Percentiles rank a stretch among this genome's conserved stretches.
Evolutionary conservation across 2,113 vertebrate species (phyloP).

Genomic region (Apus apus): DNA sequence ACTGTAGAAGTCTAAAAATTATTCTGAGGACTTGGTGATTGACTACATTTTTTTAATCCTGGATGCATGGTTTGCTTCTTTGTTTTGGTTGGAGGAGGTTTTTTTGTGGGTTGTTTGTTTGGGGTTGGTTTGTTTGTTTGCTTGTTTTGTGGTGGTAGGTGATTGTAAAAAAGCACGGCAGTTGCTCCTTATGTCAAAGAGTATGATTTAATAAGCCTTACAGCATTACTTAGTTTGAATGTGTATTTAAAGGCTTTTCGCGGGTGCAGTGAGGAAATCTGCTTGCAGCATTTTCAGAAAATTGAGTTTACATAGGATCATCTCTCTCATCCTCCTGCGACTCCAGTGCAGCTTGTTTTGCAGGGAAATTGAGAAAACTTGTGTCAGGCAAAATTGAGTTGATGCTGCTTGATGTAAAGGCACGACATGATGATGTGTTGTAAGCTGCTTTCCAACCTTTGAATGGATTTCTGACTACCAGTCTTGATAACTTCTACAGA

Average conservation of each 20-base stretch:
- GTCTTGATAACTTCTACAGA: not conserved
- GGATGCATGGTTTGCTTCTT: not conserved
- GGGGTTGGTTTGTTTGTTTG: not conserved
- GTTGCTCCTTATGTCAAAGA: not conserved
- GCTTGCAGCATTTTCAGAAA: constrained; percentile 16
- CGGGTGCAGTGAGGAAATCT: not conserved
- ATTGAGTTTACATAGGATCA: constrained; percentile 5
- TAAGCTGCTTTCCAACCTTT: not conserved
- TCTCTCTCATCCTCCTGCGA: not conserved
- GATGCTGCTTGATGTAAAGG: not conserved
- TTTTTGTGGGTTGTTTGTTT: not conserved
- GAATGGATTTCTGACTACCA: not conserved
- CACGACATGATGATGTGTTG: not conserved
- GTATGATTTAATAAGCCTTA: not conserved
- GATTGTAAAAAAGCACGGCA: not conserved
- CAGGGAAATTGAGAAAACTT: not conserved
- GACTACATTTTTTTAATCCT: not conserved
- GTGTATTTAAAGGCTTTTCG: constrained; percentile 9
- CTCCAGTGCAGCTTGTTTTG: constrained; percentile 3
- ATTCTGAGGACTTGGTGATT: not conserved
- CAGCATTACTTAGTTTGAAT: not conserved
- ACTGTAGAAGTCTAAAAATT: not conserved
- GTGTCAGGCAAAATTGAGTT: not conserved
- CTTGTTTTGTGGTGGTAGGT: not conserved
- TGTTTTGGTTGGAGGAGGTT: no score